Evolutionary conservation across 2,113 vertebrate genomes (phyloP).

Genomic region (Zapus hudsonius): DNA sequence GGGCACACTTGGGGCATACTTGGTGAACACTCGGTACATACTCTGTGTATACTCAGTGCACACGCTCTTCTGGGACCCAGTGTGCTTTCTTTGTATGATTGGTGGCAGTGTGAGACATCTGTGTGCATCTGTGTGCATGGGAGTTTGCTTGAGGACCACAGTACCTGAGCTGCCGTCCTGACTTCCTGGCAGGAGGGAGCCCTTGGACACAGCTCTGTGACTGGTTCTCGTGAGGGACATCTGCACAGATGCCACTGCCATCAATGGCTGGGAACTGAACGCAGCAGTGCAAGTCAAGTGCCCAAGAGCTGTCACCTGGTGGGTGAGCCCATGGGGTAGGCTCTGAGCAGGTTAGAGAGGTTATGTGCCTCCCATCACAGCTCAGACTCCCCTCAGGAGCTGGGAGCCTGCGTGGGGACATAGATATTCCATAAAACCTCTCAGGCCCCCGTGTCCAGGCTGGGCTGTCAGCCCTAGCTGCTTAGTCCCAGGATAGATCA

Average conservation of each 20-base stretch:
- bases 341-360: neutral
- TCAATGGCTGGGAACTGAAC: neutral
- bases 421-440: neutral
- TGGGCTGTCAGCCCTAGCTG: neutral
- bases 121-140: neutral
- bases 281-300: rapidly evolving
- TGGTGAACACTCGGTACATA: no score
- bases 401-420: rapidly evolving
- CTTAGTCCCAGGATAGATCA: neutral
- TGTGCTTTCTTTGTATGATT: neutral
- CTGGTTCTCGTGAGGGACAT: no score
- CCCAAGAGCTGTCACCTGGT: neutral
- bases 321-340: no score
- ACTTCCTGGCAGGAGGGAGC: neutral
- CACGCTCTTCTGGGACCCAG: no score
- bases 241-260: neutral
- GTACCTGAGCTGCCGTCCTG: neutral
- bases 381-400: neutral
- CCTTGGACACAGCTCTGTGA: neutral
- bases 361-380: no score
- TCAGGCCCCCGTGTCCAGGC: no score
- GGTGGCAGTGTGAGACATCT: neutral
- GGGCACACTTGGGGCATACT: no score
- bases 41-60: no score
- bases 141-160: neutral